These are phyloP conservation scores for Bambusicola thoracicus DNA, from an alignment of 2,113 vertebrate genomes.

Conservation along the genomic window DNA sequence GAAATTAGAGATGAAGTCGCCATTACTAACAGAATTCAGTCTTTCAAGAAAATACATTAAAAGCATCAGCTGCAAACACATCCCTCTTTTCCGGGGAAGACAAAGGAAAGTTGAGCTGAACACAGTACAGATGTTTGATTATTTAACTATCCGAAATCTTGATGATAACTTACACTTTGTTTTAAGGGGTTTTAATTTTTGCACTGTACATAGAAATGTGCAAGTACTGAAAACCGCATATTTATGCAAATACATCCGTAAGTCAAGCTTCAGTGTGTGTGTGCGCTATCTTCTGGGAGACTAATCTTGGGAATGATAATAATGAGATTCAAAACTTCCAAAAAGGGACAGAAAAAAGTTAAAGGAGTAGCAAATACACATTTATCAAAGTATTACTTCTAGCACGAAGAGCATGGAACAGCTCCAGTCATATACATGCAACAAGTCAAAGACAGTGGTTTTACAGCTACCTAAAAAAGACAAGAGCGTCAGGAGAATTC, in stretches of 20 bases:
- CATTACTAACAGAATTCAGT: not conserved
- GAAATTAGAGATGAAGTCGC: constrained; percentile 2
- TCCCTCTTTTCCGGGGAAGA: not conserved
- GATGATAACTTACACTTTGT: constrained; percentile 39
- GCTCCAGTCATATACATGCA: not conserved
- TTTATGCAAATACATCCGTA: constrained; percentile 54
- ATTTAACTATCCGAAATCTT: constrained; percentile 55
- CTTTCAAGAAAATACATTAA: not conserved
- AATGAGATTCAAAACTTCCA: constrained; percentile 28
- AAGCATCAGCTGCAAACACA: not conserved
- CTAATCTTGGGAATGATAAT: constrained; percentile 39
- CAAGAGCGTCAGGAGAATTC: not conserved
- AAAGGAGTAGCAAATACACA: constrained; percentile 27
- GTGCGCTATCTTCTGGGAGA: constrained; percentile 15
- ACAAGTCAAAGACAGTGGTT: not conserved
- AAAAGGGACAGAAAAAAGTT: not conserved
- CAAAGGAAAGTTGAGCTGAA: not conserved
- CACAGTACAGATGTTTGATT: not conserved
- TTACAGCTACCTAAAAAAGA: not conserved
- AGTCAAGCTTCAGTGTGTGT: constrained; percentile 32
- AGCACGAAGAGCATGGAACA: constrained; percentile 18
- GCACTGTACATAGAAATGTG: not conserved
- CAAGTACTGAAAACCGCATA: not conserved
- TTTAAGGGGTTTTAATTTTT: constrained; percentile 24
- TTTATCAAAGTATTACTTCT: constrained; percentile 54